Percentiles rank a stretch among this genome's conserved stretches.
phyloP scores from a whole-genome alignment of 2,888 invertebrate species.

The Leptopilina drosophilae region DNA sequence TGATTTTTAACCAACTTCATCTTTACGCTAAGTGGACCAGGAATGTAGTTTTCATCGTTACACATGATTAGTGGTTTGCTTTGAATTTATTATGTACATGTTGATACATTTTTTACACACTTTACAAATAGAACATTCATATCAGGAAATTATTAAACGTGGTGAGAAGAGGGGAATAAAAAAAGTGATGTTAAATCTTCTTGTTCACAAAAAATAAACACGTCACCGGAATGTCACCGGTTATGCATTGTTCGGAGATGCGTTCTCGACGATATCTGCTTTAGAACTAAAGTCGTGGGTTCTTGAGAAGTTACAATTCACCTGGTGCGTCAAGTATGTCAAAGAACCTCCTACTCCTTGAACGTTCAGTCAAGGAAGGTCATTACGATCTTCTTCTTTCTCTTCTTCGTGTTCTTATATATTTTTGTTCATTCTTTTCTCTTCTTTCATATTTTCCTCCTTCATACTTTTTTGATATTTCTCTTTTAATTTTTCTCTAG shows the following conservation, averaged over 20 bases:
- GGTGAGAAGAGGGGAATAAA: neutral
- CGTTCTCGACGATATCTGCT: conserved; percentile 71
- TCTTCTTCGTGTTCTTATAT: conserved; percentile 34
- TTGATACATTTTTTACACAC: neutral
- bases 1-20: conserved; percentile 20
- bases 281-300: conserved; percentile 72
- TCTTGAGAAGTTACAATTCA: conserved; percentile 69
- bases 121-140: conserved; percentile 42
- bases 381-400: conserved; percentile 70
- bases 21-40: conserved; percentile 5
- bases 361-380: conserved; percentile 72
- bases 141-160: conserved; percentile 5
- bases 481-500: no score
- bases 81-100: neutral
- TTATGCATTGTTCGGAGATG: conserved; percentile 61
- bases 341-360: conserved; percentile 75
- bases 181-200: neutral
- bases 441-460: no score
- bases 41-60: neutral
- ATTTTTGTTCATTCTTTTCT: conserved; percentile 20
- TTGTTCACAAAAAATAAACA: conserved; percentile 10
- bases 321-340: conserved; percentile 75
- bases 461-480: no score
- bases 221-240: conserved; percentile 54
- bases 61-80: neutral